phyloP scores from a whole-genome alignment of 2,113 vertebrate genomes.

The Gadus chalcogrammus region DNA sequence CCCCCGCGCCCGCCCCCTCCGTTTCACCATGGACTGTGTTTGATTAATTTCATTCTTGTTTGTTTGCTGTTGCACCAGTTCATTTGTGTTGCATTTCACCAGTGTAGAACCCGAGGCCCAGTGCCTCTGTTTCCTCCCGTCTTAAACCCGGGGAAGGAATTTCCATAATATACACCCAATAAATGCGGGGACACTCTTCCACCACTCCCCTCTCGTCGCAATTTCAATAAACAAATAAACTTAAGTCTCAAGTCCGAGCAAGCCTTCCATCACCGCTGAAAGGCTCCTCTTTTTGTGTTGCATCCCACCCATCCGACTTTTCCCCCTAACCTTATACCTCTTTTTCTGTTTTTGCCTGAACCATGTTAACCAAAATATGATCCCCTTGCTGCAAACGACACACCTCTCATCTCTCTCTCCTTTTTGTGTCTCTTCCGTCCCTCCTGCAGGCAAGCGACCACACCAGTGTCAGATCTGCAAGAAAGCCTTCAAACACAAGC shows the following conservation, averaged over 20 bases:
- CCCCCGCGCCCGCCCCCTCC: slow-evolving; percentile 1
- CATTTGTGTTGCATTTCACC: slow-evolving; percentile 47
- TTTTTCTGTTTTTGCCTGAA: slow-evolving; percentile 43
- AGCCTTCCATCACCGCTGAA: slow-evolving; percentile 39
- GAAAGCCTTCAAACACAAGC: slow-evolving; percentile 99
- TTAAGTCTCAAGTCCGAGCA: slow-evolving; percentile 38
- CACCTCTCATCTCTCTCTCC: not conserved
- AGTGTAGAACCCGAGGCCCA: slow-evolving; percentile 51
- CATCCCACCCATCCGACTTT: slow-evolving; percentile 51
- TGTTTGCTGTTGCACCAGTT: slow-evolving; percentile 64
- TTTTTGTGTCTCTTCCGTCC: not conserved
- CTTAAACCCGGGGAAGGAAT: slow-evolving; percentile 61
- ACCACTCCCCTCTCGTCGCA: slow-evolving; percentile 18
- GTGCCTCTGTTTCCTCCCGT: slow-evolving; percentile 32
- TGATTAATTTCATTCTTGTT: slow-evolving; percentile 20
- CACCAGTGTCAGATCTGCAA: slow-evolving; percentile 99
- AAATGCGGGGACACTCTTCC: slow-evolving; percentile 57
- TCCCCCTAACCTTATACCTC: slow-evolving; percentile 25
- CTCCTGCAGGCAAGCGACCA: slow-evolving; percentile 88
- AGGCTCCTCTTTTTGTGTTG: slow-evolving; percentile 50
- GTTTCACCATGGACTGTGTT: not conserved
- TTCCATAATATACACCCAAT: slow-evolving; percentile 55
- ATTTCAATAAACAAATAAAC: slow-evolving; percentile 59
- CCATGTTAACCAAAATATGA: slow-evolving; percentile 17
- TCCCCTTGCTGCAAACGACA: not conserved